Percentiles rank a stretch among this genome's conserved stretches.
Evolutionary conservation across 2,888 invertebrate species (phyloP).

Genomic region (Stenodera caucasica): DNA sequence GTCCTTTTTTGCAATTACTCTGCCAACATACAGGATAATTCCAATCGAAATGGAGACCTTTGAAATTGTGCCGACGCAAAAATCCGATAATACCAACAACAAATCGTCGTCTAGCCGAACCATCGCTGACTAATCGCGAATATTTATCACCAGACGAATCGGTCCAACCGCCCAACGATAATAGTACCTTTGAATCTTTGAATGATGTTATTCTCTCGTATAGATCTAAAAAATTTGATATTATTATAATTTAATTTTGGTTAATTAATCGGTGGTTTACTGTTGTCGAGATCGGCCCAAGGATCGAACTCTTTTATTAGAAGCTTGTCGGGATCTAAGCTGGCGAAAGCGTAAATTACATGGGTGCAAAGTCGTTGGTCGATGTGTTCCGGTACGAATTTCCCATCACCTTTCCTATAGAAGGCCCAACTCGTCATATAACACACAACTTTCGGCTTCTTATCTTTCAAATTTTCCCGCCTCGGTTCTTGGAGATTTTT

Average conservation of each 20-base stretch:
- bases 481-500: conserved; percentile 25
- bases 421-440: conserved; percentile 90
- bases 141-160: conserved; percentile 89
- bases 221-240: conserved; percentile 61
- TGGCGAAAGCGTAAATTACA: conserved; percentile 87
- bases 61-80: conserved; percentile 74
- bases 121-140: conserved; percentile 73
- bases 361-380: conserved; percentile 84
- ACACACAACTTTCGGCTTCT: conserved; percentile 62
- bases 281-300: conserved; percentile 85
- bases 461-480: conserved; percentile 27
- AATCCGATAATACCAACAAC: conserved; percentile 71
- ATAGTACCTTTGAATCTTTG: conserved; percentile 66
- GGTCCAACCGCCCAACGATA: conserved; percentile 95
- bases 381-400: conserved; percentile 84
- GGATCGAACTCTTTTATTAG: conserved; percentile 81
- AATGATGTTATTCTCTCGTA: conserved; percentile 77
- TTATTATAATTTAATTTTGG: conserved; percentile 6
- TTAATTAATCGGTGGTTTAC: conserved; percentile 56
- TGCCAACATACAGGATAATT: conserved; percentile 95
- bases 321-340: conserved; percentile 77
- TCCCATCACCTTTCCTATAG: conserved; percentile 79
- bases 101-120: conserved; percentile 69
- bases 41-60: conserved; percentile 91
- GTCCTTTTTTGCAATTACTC: conserved; percentile 82